Evolutionary conservation across 92 coral and sea anemone genomes (phyloP).

Genomic region (Epizoanthus illoricatus): DNA sequence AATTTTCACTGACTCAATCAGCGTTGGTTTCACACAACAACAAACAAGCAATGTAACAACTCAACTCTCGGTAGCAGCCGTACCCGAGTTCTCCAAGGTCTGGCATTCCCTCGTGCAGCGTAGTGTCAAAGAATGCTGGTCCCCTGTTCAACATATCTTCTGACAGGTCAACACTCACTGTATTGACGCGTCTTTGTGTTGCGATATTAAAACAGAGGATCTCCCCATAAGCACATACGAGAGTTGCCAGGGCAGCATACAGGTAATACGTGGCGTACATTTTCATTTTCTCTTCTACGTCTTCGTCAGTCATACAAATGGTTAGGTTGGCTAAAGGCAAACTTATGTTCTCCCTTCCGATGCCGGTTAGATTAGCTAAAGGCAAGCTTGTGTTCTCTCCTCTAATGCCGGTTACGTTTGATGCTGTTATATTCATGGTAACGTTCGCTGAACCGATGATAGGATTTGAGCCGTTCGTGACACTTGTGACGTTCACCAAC

Average conservation of each 20-base stretch:
- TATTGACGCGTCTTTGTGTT: conserved; percentile 66
- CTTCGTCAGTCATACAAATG: conserved; percentile 42
- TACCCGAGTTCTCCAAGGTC: conserved; percentile 5
- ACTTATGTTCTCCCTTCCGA: neutral
- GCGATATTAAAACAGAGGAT: conserved; percentile 86
- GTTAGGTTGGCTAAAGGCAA: conserved; percentile 37
- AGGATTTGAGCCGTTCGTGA: neutral
- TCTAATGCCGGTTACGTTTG: conserved; percentile 14
- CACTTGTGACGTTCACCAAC: neutral
- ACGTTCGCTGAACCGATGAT: neutral
- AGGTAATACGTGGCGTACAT: conserved; percentile 78
- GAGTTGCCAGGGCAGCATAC: conserved; percentile 82
- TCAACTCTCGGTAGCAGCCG: neutral
- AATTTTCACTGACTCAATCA: no score
- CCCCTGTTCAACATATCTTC: conserved; percentile 52
- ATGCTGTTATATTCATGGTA: neutral
- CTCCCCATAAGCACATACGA: conserved; percentile 88
- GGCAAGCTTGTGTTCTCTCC: neutral
- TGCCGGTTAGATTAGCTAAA: neutral
- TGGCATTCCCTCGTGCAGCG: conserved; percentile 24
- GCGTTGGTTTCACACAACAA: no score
- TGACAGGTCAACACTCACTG: conserved; percentile 41
- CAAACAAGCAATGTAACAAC: neutral
- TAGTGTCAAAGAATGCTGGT: conserved; percentile 18
- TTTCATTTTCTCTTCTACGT: conserved; percentile 68